Evolutionary conservation across 2,888 invertebrate species (phyloP).

Genomic region (Cryptosula pallasiana): DNA sequence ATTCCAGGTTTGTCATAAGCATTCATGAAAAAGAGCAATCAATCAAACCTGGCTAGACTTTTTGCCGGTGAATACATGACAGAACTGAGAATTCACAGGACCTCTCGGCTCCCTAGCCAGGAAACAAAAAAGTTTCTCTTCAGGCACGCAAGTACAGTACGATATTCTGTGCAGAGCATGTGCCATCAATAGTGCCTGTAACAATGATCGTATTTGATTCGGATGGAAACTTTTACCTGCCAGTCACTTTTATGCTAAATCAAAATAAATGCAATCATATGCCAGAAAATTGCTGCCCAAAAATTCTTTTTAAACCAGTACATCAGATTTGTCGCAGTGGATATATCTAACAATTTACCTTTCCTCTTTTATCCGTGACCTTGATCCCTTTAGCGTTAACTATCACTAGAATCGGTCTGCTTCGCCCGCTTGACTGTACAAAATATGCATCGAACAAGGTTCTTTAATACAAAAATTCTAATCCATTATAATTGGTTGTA

Average conservation of each 20-base stretch:
- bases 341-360: no score
- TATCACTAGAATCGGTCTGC: slow-evolving; percentile 68
- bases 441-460: slow-evolving; percentile 8
- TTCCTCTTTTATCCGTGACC: slow-evolving; percentile 76
- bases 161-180: slow-evolving; percentile 78
- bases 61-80: slow-evolving; percentile 71
- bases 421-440: slow-evolving; percentile 55
- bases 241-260: no score
- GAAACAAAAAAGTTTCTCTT: slow-evolving; percentile 73
- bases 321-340: no score
- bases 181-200: slow-evolving; percentile 66
- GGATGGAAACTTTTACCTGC: no score
- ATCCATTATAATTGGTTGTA: not conserved
- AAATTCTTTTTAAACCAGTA: no score
- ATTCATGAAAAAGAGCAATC: no score
- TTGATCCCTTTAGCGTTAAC: slow-evolving; percentile 73
- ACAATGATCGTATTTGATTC: no score
- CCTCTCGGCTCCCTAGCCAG: slow-evolving; percentile 68
- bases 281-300: no score
- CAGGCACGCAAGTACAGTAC: slow-evolving; percentile 78
- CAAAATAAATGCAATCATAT: no score
- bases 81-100: slow-evolving; percentile 68
- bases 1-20: no score
- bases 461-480: not conserved
- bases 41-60: not conserved